Base-by-base conservation (phyloP, 2,797 vertebrate genomes). In the Ctenopoma multispine region DNA sequence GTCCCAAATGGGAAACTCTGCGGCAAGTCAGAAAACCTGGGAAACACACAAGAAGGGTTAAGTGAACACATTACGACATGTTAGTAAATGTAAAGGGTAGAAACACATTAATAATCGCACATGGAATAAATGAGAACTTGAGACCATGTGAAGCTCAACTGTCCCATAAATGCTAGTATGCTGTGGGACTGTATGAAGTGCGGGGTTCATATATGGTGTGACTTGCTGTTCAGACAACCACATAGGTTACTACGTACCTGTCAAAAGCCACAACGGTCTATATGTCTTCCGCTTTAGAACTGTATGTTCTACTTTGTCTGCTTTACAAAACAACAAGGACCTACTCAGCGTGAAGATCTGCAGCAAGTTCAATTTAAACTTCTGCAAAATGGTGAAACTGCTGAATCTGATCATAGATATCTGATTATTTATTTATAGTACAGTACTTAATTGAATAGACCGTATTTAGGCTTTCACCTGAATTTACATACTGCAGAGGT, bases 251-350 rank as follows among this genome's bases (percentile, higher is more conserved):
- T 51, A 74, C 15, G 15, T 62, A 69, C 34, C 71, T 76, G 63
- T 61, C 36, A 82, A 66, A 87, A 88, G 49, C 89, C 87, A 84
- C 86, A 90, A 69, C 11, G 29, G 10, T 51, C 63, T 63, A n/a
- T 40, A 75, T 23, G 65, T 58, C 58, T 69, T 76, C 72, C 44
- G 11, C 59, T 65, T 48, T 18, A 46, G n/a, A 23, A 7, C 12
- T 44, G 1, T 36, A 56, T 0, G 3, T 50, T 48, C 10, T 50
- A 11, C 51, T 47, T 4, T n/a, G 13, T 11, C 36, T 31, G 17
- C 43, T 31, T 27, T 5, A 59, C 41, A 7, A 18, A 61, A 27
- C 38, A 60, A 20, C 17, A 24, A 3, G 20, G 11, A 41, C 5
- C 4, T 51, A 34, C 5, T 10, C 7, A 24, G 5, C 27, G 21